Evolutionary conservation across 2,797 vertebrate genomes (phyloP).

Genomic region (Ptychobarbus kaznakovi): DNA sequence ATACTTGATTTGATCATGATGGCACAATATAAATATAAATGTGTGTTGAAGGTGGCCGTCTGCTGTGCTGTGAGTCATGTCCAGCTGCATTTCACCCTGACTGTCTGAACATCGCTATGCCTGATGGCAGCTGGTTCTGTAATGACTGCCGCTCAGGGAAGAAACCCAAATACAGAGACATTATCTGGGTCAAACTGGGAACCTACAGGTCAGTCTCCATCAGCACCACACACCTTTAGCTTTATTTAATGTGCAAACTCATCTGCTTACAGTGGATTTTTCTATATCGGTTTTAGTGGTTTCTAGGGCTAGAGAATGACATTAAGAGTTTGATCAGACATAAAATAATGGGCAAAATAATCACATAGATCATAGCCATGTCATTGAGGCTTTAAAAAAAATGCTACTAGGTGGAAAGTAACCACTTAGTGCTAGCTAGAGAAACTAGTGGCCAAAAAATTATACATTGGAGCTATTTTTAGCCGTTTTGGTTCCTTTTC

Average conservation of each 20-base stretch:
- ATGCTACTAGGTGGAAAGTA: too few species aligned
- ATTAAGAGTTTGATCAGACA: background rate
- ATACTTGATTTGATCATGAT: background rate
- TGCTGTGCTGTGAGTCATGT: constrained; percentile 96
- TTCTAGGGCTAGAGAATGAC: background rate
- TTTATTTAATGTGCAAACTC: background rate
- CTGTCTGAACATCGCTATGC: constrained; percentile 96
- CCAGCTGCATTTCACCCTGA: constrained; percentile 97
- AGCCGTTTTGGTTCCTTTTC: too few species aligned
- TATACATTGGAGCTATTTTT: too few species aligned
- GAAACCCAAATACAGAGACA: constrained; percentile 93
- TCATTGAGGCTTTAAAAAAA: background rate
- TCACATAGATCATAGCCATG: background rate
- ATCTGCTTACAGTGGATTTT: background rate
- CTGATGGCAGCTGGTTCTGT: constrained; percentile 98
- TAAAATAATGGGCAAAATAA: background rate
- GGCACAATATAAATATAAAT: background rate
- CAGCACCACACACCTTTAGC: background rate
- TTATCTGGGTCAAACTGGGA: constrained; percentile 98
- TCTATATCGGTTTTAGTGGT: background rate
- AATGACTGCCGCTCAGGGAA: constrained; percentile 95
- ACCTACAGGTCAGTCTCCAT: constrained; percentile 87
- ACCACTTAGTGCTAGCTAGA: background rate
- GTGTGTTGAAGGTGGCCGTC: constrained; percentile 84
- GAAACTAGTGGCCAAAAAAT: too few species aligned